Evolutionary conservation across 2,888 invertebrate species (phyloP), one percentile per base, ranked within the genome.

Genomic region (Aleiodes testaceus): DNA sequence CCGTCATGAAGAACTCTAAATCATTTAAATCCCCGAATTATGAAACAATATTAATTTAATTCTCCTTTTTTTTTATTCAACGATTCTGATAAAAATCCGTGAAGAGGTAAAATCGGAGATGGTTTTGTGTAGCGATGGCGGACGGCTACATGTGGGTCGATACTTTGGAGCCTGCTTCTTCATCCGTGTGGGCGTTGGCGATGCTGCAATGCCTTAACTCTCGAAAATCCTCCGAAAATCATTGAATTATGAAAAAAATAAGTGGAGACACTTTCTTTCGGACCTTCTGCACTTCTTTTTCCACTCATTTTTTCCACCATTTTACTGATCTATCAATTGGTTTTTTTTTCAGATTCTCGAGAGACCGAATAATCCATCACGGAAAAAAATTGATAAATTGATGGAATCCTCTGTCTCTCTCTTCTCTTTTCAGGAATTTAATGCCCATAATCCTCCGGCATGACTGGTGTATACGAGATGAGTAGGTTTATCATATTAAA

Each of bases 111-210:
- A 42, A 36, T 59, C 42, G 42, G 36, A 36, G 26, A 14, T 16
- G 36, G 36, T 16, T 42, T 16, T 18, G 59, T 59, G 9, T 59
- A 59, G 59, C 59, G 59, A 67, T 67, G 67, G 67, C 67, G 67
- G 78, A 78, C 68, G 74, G 73, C 63, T 74, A 59, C 64, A 30
- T 53, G 26, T 55, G 53, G 52, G 70, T 71, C 64, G 67, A 74
- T 69, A 69, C 52, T 64, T 52, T 52, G 50, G 66, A 45, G 22
- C 44, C 61, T 69, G 52, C 49, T 20, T 36, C 59, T 61, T 61
- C 50, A 49, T 44, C 44, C 52, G 42, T 52, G 53, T 65, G 69
- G 64, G 64, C 69, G 64, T 65, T 69, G 69, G 69, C 69, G 26
- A 36, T 36, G 36, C 36, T 7, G 36, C 36, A 36, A 36, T 36